phyloP scores from a whole-genome alignment of 2,113 vertebrate species.

The Patagioenas fasciata region DNA sequence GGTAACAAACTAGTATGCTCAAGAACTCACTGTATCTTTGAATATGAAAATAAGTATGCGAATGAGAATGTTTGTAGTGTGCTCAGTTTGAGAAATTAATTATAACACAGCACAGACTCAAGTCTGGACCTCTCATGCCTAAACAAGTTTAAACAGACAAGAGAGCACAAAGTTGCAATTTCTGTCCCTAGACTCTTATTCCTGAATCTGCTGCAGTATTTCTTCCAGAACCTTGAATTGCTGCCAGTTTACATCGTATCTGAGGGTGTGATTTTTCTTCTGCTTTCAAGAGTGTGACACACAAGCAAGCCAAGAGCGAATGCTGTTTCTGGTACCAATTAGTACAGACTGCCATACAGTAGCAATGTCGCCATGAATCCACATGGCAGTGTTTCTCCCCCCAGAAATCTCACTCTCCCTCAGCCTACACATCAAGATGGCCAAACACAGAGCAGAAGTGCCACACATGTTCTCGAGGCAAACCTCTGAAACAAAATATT shows the following conservation, averaged over 20 bases:
- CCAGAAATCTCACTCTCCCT: not conserved
- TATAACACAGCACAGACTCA: not conserved
- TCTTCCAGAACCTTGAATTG: not conserved
- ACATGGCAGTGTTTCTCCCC: not conserved
- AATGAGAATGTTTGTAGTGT: not conserved
- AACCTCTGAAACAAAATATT: not conserved
- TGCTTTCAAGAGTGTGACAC: not conserved
- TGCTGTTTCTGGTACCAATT: constrained; percentile 5
- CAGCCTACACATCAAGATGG: not conserved
- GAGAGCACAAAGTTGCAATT: not conserved
- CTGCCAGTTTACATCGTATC: not conserved
- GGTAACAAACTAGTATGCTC: constrained; percentile 43
- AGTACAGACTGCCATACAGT: not conserved
- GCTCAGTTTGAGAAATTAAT: not conserved
- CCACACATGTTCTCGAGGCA: not conserved
- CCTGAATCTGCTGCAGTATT: not conserved
- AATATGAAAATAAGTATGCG: not conserved
- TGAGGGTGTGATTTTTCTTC: not conserved
- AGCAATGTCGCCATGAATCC: constrained; percentile 2
- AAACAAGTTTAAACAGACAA: not conserved
- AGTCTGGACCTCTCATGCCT: not conserved
- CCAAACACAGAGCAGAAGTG: not conserved
- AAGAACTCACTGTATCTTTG: not conserved
- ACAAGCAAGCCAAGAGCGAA: not conserved
- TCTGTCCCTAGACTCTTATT: not conserved